Percentiles rank a stretch among this genome's conserved stretches.
phyloP scores from a whole-genome alignment of 2,888 invertebrate species.

The Lydus trimaculatus region DNA sequence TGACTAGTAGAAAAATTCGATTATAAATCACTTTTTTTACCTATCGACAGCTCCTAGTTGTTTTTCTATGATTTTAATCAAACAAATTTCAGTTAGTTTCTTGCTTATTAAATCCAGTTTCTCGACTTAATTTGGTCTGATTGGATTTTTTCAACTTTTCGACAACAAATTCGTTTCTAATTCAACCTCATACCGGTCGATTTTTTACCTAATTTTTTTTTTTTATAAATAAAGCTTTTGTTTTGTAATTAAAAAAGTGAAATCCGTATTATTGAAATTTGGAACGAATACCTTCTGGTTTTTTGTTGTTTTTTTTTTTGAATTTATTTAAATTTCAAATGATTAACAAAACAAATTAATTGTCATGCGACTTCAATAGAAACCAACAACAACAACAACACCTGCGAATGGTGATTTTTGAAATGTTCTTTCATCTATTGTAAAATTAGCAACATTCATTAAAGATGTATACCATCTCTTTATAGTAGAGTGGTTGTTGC shows the following conservation, averaged over 20 bases:
- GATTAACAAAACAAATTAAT: neutral
- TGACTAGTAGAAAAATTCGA: too few relatives aligned
- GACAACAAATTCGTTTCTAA: neutral
- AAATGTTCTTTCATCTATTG: too few relatives aligned
- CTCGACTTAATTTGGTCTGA: neutral
- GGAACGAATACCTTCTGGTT: too few relatives aligned
- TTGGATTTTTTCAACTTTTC: neutral
- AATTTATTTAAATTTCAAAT: neutral
- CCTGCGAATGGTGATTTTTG: neutral
- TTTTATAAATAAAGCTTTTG: too few relatives aligned
- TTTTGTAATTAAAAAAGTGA: too few relatives aligned
- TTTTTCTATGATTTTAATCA: neutral
- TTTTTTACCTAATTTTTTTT: neutral
- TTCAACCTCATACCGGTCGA: neutral
- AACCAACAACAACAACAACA: neutral
- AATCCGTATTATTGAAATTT: neutral
- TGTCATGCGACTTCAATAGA: neutral
- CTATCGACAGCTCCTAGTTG: too few relatives aligned
- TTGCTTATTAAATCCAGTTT: too few relatives aligned
- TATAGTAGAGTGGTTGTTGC: constrained; percentile 29
- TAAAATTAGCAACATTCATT: neutral
- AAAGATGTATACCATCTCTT: constrained; percentile 18
- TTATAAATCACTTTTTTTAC: too few relatives aligned
- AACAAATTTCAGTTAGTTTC: neutral
- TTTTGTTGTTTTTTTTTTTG: neutral